Percentiles rank a stretch among this genome's conserved stretches.
Evolutionary conservation across 2,797 vertebrate species (phyloP).

Genomic region (Neosilurus hyrtlii): DNA sequence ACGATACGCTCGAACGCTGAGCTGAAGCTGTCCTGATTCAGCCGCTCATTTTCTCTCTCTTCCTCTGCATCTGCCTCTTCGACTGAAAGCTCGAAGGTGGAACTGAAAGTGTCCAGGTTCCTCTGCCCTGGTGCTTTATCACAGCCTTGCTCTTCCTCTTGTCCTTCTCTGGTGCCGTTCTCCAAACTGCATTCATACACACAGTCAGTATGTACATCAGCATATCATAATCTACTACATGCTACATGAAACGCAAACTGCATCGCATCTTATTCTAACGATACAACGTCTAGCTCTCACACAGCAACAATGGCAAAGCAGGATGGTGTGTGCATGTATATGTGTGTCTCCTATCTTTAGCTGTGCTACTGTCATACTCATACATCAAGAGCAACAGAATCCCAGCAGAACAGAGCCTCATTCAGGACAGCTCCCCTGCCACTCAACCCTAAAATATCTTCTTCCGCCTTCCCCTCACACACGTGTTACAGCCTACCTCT

Average conservation of each 20-base stretch:
- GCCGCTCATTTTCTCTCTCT: constrained; percentile 65
- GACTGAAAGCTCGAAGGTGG: constrained; percentile 76
- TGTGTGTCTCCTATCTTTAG: constrained; percentile 49
- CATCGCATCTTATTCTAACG: constrained; percentile 18
- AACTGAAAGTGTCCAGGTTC: constrained; percentile 76
- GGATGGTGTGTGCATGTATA: constrained; percentile 1
- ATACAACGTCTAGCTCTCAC: constrained; percentile 34
- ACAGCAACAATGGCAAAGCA: not conserved
- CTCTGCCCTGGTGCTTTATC: constrained; percentile 51
- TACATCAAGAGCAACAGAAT: constrained; percentile 45
- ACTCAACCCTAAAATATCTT: constrained; percentile 50
- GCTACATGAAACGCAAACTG: not conserved
- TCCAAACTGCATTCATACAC: constrained; percentile 62
- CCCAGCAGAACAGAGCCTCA: constrained; percentile 51
- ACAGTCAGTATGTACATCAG: constrained; percentile 24
- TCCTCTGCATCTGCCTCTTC: constrained; percentile 74
- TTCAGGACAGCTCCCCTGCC: constrained; percentile 58
- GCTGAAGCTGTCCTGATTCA: constrained; percentile 89
- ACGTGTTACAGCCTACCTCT: constrained; percentile 38
- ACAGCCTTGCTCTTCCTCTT: constrained; percentile 62
- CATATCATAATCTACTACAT: constrained; percentile 5
- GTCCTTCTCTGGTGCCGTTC: constrained; percentile 65
- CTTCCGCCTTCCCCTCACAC: constrained; percentile 40
- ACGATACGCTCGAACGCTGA: constrained; percentile 91
- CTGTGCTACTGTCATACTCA: constrained; percentile 46